Percentiles rank a stretch among this genome's conserved stretches.
phyloP scores from a whole-genome alignment of 2,113 vertebrate species.

The Phoenicopterus ruber region DNA sequence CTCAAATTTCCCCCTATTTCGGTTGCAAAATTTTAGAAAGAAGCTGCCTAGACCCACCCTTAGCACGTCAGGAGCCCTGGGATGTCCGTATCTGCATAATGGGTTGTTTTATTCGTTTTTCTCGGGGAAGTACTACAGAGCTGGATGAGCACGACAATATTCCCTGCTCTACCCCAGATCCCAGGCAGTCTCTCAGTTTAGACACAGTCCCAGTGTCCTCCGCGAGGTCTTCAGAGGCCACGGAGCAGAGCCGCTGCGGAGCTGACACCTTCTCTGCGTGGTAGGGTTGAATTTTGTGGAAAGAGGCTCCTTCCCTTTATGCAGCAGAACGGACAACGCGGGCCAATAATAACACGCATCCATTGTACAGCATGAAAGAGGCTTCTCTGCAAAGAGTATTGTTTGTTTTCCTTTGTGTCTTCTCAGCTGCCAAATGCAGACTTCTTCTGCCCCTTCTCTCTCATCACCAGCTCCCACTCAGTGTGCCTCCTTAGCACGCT shows the following conservation, averaged over 20 bases:
- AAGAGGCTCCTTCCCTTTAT: not conserved
- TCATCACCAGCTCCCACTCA: conserved; percentile 35
- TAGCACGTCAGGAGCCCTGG: not conserved
- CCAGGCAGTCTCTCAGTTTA: not conserved
- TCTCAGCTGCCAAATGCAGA: not conserved
- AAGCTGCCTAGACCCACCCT: not conserved
- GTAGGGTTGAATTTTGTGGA: not conserved
- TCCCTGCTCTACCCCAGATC: not conserved
- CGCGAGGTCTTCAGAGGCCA: not conserved
- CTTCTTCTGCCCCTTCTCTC: conserved; percentile 12
- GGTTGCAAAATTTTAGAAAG: not conserved
- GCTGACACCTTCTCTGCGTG: not conserved
- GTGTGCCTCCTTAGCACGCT: conserved; percentile 12
- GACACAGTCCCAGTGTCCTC: not conserved
- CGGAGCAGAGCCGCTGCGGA: not conserved
- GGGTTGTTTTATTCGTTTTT: not conserved
- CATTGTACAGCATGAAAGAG: not conserved
- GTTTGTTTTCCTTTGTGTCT: conserved; percentile 42
- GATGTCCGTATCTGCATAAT: not conserved
- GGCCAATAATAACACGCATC: not conserved
- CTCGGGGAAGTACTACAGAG: not conserved
- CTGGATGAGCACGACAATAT: not conserved
- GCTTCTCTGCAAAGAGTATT: not conserved
- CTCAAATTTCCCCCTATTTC: not conserved
- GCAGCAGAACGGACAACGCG: not conserved